Conservation (phyloP, 2,113 vertebrate species). For the Cyprinodon tularosa region DNA sequence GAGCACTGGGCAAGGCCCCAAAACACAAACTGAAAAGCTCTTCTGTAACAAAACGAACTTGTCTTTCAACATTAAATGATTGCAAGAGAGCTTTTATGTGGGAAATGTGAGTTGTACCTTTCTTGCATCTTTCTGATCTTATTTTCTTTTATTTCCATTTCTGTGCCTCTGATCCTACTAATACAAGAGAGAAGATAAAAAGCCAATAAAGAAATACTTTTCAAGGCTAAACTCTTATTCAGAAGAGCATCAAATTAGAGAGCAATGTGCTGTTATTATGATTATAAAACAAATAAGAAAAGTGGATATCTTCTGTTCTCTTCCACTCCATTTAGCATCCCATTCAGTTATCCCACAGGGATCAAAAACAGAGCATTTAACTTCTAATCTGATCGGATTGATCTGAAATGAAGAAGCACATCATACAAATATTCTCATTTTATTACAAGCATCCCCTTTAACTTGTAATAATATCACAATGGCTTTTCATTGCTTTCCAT, state of each 20-base stretch:
- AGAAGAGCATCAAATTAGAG: slow-evolving; percentile 24
- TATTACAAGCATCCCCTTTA: slow-evolving; percentile 14
- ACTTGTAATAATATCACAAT: slow-evolving; percentile 3
- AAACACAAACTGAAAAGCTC: slow-evolving; percentile 55
- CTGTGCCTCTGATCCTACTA: background rate
- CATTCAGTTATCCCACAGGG: slow-evolving; percentile 28
- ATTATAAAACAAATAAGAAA: slow-evolving; percentile 26
- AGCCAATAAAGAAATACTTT: background rate
- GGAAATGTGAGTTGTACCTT: background rate
- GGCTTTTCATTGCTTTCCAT: slow-evolving; percentile 1
- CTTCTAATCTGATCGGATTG: slow-evolving; percentile 30
- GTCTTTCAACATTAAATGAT: slow-evolving; percentile 38
- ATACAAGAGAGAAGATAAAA: background rate
- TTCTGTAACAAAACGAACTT: slow-evolving; percentile 56
- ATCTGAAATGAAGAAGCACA: slow-evolving; percentile 20
- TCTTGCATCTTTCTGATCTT: background rate
- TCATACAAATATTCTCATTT: slow-evolving; percentile 10
- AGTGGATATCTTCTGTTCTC: slow-evolving; percentile 14
- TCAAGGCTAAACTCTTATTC: slow-evolving; percentile 10
- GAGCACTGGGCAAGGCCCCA: slow-evolving; percentile 53
- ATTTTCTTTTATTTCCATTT: slow-evolving; percentile 5
- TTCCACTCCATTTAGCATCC: slow-evolving; percentile 30
- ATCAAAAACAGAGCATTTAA: slow-evolving; percentile 20
- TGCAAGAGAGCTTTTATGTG: slow-evolving; percentile 10
- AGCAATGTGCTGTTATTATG: slow-evolving; percentile 9